phyloP scores from a whole-genome alignment of 2,888 invertebrate species.

The Hesperia comma region DNA sequence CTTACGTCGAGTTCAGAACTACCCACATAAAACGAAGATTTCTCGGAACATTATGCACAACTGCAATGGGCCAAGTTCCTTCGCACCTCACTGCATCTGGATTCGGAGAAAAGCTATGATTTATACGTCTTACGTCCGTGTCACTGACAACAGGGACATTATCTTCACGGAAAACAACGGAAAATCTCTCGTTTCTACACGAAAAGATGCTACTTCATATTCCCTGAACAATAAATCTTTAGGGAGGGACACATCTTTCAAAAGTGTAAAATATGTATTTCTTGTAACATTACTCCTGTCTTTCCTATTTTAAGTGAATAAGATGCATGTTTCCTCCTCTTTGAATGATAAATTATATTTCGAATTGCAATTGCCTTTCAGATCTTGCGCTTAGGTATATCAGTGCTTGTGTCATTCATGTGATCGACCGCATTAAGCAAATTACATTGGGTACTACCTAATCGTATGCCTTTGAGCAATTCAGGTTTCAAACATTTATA shows the following conservation, averaged over 20 bases:
- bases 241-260: slow-evolving; percentile 78
- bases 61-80: slow-evolving; percentile 29
- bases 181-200: slow-evolving; percentile 60
- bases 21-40: slow-evolving; percentile 23
- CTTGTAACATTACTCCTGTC: slow-evolving; percentile 62
- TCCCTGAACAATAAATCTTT: slow-evolving; percentile 74
- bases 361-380: not conserved
- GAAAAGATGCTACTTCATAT: slow-evolving; percentile 73
- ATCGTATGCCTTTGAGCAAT: too few species aligned
- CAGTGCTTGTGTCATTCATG: not conserved
- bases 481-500: too few species aligned
- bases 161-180: slow-evolving; percentile 68
- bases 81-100: slow-evolving; percentile 40
- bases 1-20: slow-evolving; percentile 7
- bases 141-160: slow-evolving; percentile 64
- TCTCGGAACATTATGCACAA: slow-evolving; percentile 21
- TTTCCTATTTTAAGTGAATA: slow-evolving; percentile 57
- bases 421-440: not conserved
- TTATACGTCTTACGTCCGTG: slow-evolving; percentile 56
- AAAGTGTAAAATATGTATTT: slow-evolving; percentile 82
- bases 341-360: slow-evolving; percentile 4
- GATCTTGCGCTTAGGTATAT: not conserved
- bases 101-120: slow-evolving; percentile 49
- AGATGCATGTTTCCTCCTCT: slow-evolving; percentile 54
- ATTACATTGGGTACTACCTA: too few species aligned